Conservation (phyloP, 2,113 vertebrate genomes). For the Trinectes maculatus region DNA sequence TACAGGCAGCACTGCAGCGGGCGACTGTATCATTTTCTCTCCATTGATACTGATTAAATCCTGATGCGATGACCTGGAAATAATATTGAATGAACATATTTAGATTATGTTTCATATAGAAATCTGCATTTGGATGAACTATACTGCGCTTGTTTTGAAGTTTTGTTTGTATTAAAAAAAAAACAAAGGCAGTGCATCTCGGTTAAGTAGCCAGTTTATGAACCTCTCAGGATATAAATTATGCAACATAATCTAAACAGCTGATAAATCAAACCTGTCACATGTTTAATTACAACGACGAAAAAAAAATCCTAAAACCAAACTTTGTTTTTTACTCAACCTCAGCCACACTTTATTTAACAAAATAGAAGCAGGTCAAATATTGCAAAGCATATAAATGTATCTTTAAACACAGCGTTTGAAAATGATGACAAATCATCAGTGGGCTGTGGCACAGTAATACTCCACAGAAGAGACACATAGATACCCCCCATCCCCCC, state of each 20-base stretch:
- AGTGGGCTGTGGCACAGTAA: slow-evolving; percentile 77
- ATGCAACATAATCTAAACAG: slow-evolving; percentile 15
- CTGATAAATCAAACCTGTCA: slow-evolving; percentile 24
- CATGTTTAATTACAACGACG: not conserved
- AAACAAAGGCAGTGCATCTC: not conserved
- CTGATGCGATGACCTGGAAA: not conserved
- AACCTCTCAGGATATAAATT: not conserved
- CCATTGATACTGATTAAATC: slow-evolving; percentile 12
- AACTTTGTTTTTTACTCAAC: slow-evolving; percentile 71
- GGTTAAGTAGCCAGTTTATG: not conserved
- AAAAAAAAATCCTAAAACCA: slow-evolving; percentile 37
- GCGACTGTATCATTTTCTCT: slow-evolving; percentile 14
- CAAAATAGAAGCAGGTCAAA: slow-evolving; percentile 85
- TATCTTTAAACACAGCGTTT: slow-evolving; percentile 79
- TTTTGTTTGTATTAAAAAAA: not conserved
- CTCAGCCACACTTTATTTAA: slow-evolving; percentile 86
- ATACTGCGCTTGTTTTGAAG: not conserved
- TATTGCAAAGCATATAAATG: slow-evolving; percentile 84
- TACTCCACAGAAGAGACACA: slow-evolving; percentile 72
- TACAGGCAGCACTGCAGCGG: slow-evolving; percentile 18
- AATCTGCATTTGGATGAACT: not conserved
- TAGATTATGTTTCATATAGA: not conserved
- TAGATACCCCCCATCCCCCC: slow-evolving; percentile 26
- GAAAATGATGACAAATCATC: slow-evolving; percentile 76
- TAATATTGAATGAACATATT: not conserved